These are phyloP conservation scores for Campopleginae sp. DNA, from an alignment of 2,888 invertebrate species.

Conservation along the genomic window DNA sequence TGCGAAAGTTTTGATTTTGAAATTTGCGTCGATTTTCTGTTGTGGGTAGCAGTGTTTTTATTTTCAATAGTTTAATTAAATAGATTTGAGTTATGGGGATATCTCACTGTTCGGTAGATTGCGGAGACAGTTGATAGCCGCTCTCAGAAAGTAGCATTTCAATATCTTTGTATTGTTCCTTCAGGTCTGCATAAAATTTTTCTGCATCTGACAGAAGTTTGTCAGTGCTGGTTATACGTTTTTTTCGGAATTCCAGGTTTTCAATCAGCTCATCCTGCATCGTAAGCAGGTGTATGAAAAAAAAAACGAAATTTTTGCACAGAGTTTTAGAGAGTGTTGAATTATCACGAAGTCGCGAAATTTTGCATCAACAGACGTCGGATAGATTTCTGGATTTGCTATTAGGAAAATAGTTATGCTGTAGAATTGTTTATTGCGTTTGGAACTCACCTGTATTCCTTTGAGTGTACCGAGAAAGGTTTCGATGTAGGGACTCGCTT, in stretches of 20 bases:
- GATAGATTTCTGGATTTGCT: background rate
- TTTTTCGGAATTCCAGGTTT: constrained; percentile 16
- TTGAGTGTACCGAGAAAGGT: constrained; percentile 42
- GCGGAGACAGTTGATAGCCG: constrained; percentile 20
- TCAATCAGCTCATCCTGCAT: constrained; percentile 43
- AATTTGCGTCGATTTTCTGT: no score
- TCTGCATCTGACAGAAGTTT: constrained; percentile 3
- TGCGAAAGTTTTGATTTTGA: no score
- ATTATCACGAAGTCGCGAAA: background rate
- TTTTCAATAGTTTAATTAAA: background rate
- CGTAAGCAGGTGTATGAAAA: background rate
- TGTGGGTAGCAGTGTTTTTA: no score
- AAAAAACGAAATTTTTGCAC: background rate
- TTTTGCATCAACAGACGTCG: background rate
- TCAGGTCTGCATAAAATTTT: constrained; percentile 25
- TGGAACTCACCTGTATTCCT: constrained; percentile 43
- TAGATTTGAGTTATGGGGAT: background rate
- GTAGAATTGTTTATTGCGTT: background rate
- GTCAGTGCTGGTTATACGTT: constrained; percentile 14
- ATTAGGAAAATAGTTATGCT: background rate
- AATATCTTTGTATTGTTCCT: constrained; percentile 46
- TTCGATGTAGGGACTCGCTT: constrained; percentile 40
- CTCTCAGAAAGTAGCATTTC: constrained; percentile 45
- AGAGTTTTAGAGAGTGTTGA: background rate
- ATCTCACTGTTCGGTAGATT: constrained; percentile 21